A percentile compares a stretch with the other conserved stretches of the same genome.
Evolutionary conservation across 1,140 invertebrate species (phyloP).

Genomic region (Medauroidea extradentata): DNA sequence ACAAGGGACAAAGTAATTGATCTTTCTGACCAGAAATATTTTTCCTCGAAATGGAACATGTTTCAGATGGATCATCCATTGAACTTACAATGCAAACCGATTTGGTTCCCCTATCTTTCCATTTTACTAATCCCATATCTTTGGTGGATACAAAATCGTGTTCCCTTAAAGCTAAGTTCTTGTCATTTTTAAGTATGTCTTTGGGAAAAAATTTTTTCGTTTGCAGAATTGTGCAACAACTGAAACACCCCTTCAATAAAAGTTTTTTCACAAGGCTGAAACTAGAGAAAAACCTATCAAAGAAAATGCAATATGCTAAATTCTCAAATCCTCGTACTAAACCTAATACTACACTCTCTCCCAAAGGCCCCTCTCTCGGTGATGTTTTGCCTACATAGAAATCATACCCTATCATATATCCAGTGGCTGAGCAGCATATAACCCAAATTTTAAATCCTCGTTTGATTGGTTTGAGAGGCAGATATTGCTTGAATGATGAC

Average conservation of each 20-base stretch:
- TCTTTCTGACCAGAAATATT: constrained; percentile 9
- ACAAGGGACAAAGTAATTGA: constrained; percentile 13
- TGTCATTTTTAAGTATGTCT: constrained; percentile 12
- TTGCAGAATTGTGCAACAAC: constrained; percentile 19
- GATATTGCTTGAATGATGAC: constrained; percentile 31
- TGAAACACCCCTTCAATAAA: constrained; percentile 17
- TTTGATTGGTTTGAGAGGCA: constrained; percentile 39
- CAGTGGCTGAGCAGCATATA: constrained; percentile 1
- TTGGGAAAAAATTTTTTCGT: constrained; percentile 18
- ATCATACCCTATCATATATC: neutral
- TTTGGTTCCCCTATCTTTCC: constrained; percentile 18
- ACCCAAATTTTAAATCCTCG: constrained; percentile 35
- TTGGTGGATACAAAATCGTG: neutral
- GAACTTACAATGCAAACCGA: constrained; percentile 10
- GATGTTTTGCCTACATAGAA: neutral
- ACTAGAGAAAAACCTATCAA: constrained; percentile 19
- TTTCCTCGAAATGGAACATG: neutral
- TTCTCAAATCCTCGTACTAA: constrained; percentile 4
- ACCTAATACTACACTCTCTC: neutral
- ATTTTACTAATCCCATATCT: constrained; percentile 15
- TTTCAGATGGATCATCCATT: constrained; percentile 8
- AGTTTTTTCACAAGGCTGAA: constrained; percentile 6
- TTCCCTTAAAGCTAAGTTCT: constrained; percentile 7
- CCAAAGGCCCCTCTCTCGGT: neutral
- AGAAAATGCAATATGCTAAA: constrained; percentile 16